Evolutionary conservation across 1,140 invertebrate species (phyloP).

Genomic region (Diabrotica undecimpunctata): DNA sequence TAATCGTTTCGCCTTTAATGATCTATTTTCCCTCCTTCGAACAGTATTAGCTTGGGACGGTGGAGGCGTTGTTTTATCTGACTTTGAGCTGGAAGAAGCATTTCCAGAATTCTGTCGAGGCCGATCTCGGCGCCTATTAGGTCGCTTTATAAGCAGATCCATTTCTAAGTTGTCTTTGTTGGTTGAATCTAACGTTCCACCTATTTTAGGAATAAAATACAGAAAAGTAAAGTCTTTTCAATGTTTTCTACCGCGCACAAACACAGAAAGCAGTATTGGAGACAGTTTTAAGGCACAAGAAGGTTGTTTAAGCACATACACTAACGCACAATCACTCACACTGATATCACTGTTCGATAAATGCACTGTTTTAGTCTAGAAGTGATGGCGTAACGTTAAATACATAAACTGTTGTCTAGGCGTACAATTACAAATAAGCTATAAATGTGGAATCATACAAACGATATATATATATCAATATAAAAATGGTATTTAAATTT

Average conservation of each 20-base stretch:
- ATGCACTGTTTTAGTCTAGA: background rate
- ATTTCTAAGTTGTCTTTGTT: slow-evolving; percentile 3
- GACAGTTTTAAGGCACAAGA: background rate
- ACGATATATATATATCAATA: too few species aligned
- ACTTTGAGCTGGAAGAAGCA: slow-evolving; percentile 17
- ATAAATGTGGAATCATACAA: background rate
- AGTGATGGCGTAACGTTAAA: background rate
- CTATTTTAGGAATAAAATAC: background rate
- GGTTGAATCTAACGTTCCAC: background rate
- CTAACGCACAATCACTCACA: background rate
- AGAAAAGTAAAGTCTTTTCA: slow-evolving; percentile 4
- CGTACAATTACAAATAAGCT: slow-evolving; percentile 2
- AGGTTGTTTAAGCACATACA: background rate
- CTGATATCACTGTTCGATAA: background rate
- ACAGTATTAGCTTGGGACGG: slow-evolving; percentile 11
- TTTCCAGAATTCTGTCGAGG: slow-evolving; percentile 10
- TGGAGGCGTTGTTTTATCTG: slow-evolving; percentile 5
- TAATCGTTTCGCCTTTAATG: slow-evolving; percentile 4
- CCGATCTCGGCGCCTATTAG: slow-evolving; percentile 1
- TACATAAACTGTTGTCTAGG: background rate
- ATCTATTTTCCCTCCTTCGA: slow-evolving; percentile 28
- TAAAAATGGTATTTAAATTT: too few species aligned
- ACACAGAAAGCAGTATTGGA: background rate
- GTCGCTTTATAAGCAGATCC: slow-evolving; percentile 9
- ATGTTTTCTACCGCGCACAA: background rate